Conservation (phyloP, 2,113 vertebrate species). For the Lipophrys pholis region DNA sequence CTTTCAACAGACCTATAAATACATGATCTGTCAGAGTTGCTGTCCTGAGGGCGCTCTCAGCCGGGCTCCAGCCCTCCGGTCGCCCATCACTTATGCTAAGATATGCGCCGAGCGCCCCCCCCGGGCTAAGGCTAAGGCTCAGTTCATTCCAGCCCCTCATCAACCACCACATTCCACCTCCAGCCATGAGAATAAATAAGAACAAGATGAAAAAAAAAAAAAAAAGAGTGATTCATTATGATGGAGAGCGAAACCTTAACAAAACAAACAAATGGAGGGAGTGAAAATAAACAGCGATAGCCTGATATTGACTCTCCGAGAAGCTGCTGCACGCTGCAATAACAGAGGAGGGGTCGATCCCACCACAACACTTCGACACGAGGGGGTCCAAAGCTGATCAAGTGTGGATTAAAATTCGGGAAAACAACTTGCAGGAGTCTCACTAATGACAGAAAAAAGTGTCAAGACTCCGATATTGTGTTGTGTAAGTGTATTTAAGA, state of each 20-base stretch:
- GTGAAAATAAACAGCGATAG: slow-evolving; percentile 75
- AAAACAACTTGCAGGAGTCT: too few species aligned
- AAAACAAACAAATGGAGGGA: slow-evolving; percentile 80
- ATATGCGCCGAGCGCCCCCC: slow-evolving; percentile 78
- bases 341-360: slow-evolving; percentile 34
- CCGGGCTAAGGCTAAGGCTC: slow-evolving; percentile 81
- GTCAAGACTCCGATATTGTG: slow-evolving; percentile 17
- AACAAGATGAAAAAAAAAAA: slow-evolving; percentile 75
- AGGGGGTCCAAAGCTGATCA: slow-evolving; percentile 12
- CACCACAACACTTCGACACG: slow-evolving; percentile 16
- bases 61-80: slow-evolving; percentile 79
- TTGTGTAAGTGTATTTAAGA: slow-evolving; percentile 56
- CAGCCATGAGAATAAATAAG: slow-evolving; percentile 83
- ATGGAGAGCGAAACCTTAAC: slow-evolving; percentile 80
- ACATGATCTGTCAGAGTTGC: slow-evolving; percentile 85
- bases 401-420: neutral
- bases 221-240: slow-evolving; percentile 80
- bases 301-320: slow-evolving; percentile 57
- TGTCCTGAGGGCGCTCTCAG: slow-evolving; percentile 81
- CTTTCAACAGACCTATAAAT: slow-evolving; percentile 88
- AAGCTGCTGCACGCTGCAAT: slow-evolving; percentile 53
- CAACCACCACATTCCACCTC: slow-evolving; percentile 81
- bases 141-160: slow-evolving; percentile 85
- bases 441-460: neutral
- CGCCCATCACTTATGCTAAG: slow-evolving; percentile 86